phyloP scores from a whole-genome alignment of 2,888 invertebrate species.

The Diabrotica balteata region DNA sequence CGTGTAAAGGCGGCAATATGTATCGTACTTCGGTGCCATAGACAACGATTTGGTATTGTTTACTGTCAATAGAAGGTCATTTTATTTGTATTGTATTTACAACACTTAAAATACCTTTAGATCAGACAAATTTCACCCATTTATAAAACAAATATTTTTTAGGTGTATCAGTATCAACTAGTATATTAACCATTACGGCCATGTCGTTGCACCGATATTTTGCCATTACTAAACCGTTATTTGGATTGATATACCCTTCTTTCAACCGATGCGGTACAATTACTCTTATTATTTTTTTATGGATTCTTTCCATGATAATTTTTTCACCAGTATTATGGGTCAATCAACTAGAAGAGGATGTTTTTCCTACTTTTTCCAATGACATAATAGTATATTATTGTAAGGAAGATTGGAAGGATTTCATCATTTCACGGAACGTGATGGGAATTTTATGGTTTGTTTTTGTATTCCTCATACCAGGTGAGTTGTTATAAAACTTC shows the following conservation, averaged over 20 bases:
- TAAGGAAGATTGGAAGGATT: slow-evolving; percentile 68
- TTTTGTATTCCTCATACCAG: slow-evolving; percentile 79
- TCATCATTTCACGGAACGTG: slow-evolving; percentile 64
- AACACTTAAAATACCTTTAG: no score
- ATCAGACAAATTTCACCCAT: no score
- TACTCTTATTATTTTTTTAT: slow-evolving; percentile 69
- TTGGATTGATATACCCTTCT: slow-evolving; percentile 73
- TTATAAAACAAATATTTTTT: slow-evolving; percentile 43
- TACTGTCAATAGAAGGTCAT: no score
- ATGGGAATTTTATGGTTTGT: slow-evolving; percentile 76
- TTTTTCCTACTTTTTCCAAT: slow-evolving; percentile 22
- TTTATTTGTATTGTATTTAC: no score
- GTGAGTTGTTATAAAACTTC: slow-evolving; percentile 61
- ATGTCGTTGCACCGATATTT: slow-evolving; percentile 80
- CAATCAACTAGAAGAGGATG: slow-evolving; percentile 30
- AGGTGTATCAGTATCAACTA: slow-evolving; percentile 81
- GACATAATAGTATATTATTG: slow-evolving; percentile 57
- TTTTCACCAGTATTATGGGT: slow-evolving; percentile 69
- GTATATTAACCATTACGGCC: slow-evolving; percentile 80
- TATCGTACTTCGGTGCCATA: no score
- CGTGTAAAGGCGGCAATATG: no score
- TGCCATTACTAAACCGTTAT: slow-evolving; percentile 74
- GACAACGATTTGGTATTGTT: no score
- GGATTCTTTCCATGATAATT: slow-evolving; percentile 71
- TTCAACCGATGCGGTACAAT: slow-evolving; percentile 73